These are phyloP conservation scores for Acanthosepion pharaonis DNA, from an alignment of 2,888 invertebrate species.

Conservation along the genomic window DNA sequence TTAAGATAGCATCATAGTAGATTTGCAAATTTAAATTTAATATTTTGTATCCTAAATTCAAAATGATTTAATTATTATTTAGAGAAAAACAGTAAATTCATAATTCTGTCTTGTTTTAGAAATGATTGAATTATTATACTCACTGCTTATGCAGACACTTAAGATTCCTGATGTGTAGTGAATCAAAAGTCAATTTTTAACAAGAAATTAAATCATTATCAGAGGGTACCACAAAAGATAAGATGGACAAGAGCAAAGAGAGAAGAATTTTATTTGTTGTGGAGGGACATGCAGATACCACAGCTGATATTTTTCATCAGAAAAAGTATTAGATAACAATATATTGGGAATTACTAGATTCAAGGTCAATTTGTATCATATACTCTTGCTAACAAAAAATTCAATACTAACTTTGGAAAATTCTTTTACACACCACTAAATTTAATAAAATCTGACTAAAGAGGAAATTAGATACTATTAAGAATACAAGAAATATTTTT, in stretches of 20 bases:
- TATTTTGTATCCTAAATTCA: neutral
- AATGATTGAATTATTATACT: neutral
- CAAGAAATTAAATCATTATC: neutral
- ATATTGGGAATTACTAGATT: neutral
- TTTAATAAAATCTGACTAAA: too few relatives aligned
- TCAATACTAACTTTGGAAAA: too few relatives aligned
- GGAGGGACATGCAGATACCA: neutral
- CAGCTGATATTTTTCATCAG: neutral
- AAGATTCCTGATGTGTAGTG: neutral
- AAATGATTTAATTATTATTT: neutral
- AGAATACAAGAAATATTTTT: too few relatives aligned
- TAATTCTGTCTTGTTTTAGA: neutral
- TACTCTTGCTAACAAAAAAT: too few relatives aligned
- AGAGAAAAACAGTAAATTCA: neutral
- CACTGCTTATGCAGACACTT: neutral
- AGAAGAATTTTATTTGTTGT: neutral
- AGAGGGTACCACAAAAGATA: neutral
- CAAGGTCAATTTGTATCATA: neutral
- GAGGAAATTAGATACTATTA: too few relatives aligned
- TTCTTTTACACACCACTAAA: too few relatives aligned
- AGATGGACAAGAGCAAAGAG: neutral
- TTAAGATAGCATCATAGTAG: too few relatives aligned
- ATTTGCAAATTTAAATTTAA: neutral
- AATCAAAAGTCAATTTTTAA: neutral
- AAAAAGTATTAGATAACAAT: neutral